Conservation (phyloP, 2,888 invertebrate genomes). For the Eucera pruinosa region DNA sequence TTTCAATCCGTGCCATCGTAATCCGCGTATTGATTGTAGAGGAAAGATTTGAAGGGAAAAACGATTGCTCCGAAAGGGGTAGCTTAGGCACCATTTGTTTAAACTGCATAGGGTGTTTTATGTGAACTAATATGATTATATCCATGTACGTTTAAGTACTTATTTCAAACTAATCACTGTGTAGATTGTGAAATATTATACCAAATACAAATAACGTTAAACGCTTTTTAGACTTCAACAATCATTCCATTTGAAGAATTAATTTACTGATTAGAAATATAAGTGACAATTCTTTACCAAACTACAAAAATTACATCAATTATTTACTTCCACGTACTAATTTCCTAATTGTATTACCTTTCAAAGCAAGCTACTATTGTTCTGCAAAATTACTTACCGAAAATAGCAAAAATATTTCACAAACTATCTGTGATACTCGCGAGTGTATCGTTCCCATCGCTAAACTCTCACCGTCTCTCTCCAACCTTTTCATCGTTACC, state of each 20-base stretch:
- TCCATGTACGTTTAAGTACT: too few species aligned
- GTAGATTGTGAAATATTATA: too few species aligned
- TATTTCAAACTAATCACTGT: too few species aligned
- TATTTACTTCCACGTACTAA: too few species aligned
- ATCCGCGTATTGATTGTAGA: neutral
- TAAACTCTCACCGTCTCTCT: slow-evolving; percentile 14
- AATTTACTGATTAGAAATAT: too few species aligned
- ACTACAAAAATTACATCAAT: too few species aligned
- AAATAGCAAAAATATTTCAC: neutral
- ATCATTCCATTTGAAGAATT: too few species aligned
- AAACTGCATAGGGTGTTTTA: neutral
- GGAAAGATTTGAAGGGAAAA: neutral
- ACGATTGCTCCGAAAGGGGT: neutral
- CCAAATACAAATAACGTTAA: too few species aligned
- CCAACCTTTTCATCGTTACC: slow-evolving; percentile 16
- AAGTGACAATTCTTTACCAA: too few species aligned
- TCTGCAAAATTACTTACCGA: neutral
- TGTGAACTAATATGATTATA: neutral
- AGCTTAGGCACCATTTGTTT: neutral
- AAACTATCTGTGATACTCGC: neutral
- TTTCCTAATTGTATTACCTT: too few species aligned
- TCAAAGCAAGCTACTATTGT: neutral
- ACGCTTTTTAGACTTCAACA: too few species aligned
- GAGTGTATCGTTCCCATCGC: slow-evolving; percentile 35
- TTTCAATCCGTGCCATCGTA: slow-evolving; percentile 21